Conservation (phyloP, 2,113 vertebrate species). For the Eudyptes chrysolophus region DNA sequence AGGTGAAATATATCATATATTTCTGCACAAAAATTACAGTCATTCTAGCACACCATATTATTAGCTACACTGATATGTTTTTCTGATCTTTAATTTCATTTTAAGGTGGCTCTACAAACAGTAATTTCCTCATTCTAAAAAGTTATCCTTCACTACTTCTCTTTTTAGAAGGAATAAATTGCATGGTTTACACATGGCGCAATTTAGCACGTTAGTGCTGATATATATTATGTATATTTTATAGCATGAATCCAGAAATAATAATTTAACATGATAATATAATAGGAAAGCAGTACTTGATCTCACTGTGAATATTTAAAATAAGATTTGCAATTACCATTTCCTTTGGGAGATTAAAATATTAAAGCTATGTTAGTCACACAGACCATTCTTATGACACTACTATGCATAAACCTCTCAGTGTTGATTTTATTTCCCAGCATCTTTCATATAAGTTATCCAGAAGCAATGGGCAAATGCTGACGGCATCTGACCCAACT, state of each 20-base stretch:
- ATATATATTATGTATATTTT: background rate
- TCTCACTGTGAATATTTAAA: background rate
- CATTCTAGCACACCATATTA: background rate
- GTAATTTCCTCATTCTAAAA: background rate
- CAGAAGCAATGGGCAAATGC: background rate
- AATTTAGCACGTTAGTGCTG: background rate
- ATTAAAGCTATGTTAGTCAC: background rate
- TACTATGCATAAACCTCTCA: background rate
- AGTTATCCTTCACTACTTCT: background rate
- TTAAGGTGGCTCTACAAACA: background rate
- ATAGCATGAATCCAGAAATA: background rate
- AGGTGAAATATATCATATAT: background rate
- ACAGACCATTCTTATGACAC: background rate
- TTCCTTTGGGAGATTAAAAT: background rate
- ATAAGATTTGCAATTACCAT: background rate
- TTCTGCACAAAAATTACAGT: background rate
- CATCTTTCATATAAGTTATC: background rate
- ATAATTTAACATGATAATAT: background rate
- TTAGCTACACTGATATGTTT: background rate
- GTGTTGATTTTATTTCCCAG: background rate
- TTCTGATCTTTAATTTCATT: background rate
- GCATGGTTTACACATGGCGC: background rate
- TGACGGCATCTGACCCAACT: background rate
- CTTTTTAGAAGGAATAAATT: background rate
- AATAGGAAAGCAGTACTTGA: background rate